Evolutionary conservation across 2,797 vertebrate species (phyloP).

Genomic region (Phylloscopus collybita): DNA sequence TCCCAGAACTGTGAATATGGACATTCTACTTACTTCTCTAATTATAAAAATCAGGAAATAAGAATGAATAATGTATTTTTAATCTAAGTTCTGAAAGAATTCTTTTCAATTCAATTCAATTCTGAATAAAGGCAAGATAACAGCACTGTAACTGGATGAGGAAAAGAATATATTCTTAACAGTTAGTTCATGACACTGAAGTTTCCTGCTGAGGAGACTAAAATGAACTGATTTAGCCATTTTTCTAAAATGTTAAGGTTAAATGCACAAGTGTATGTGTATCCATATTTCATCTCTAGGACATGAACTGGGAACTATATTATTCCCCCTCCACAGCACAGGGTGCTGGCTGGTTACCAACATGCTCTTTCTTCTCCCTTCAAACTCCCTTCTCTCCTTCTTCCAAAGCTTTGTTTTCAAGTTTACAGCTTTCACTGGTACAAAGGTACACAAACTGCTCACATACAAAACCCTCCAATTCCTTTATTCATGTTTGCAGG

Average conservation of each 20-base stretch:
- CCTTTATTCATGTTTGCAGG: slow-evolving; percentile 77
- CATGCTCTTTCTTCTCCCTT: neutral
- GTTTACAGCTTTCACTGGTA: neutral
- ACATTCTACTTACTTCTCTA: neutral
- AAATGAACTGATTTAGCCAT: neutral
- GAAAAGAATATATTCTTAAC: neutral
- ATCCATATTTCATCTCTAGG: neutral
- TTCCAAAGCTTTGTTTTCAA: neutral
- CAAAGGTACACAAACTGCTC: slow-evolving; percentile 38
- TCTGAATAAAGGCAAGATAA: neutral
- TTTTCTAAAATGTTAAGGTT: neutral
- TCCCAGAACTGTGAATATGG: neutral
- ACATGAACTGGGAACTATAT: neutral
- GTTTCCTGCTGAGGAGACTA: neutral
- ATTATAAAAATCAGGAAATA: neutral
- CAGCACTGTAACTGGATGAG: neutral
- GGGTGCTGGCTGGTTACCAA: neutral
- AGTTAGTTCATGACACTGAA: neutral
- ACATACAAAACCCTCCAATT: slow-evolving; percentile 78
- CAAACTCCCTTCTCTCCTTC: no score
- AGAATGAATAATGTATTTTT: neutral
- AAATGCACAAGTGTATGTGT: neutral
- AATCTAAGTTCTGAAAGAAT: neutral
- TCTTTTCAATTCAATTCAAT: no score
- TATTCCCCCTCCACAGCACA: neutral